phyloP scores from a whole-genome alignment of 2,113 vertebrate genomes.

The Campylomormyrus tamandua region DNA sequence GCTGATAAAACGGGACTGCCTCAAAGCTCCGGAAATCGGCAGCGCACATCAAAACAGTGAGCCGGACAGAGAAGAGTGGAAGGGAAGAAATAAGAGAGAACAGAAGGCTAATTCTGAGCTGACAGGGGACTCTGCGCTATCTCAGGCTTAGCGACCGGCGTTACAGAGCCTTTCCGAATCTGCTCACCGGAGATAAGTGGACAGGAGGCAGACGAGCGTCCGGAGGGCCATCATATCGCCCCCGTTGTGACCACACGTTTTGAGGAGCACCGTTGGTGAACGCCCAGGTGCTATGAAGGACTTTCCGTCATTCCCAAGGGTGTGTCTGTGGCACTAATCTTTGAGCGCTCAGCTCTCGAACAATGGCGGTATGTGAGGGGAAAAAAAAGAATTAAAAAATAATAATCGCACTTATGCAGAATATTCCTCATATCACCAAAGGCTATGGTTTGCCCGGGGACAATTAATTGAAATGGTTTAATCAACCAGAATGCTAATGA shows the following conservation, averaged over 20 bases:
- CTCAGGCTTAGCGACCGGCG: constrained; percentile 39
- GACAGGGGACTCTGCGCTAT: constrained; percentile 40
- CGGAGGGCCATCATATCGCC: constrained; percentile 35
- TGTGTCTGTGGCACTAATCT: constrained; percentile 6
- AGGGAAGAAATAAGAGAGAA: not conserved
- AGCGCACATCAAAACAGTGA: not conserved
- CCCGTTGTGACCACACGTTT: not conserved
- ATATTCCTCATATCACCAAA: constrained; percentile 11
- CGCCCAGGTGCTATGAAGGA: constrained; percentile 11
- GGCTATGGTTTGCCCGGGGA: not conserved
- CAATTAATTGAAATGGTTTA: not conserved
- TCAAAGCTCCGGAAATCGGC: not conserved
- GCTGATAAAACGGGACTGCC: not conserved
- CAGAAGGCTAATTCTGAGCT: constrained; percentile 29
- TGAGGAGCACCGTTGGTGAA: not conserved
- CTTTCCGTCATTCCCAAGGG: not conserved
- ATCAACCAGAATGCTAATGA: not conserved
- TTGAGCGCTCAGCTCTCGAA: not conserved
- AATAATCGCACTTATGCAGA: constrained; percentile 2
- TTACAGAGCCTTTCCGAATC: constrained; percentile 48
- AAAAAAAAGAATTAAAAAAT: not conserved
- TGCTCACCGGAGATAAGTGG: constrained; percentile 61
- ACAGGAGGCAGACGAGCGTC: constrained; percentile 35
- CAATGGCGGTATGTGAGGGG: not conserved
- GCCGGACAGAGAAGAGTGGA: not conserved